Percentiles rank a stretch among this genome's conserved stretches.
phyloP scores from a whole-genome alignment of 1,140 invertebrate genomes.

The Conus ventricosus region DNA sequence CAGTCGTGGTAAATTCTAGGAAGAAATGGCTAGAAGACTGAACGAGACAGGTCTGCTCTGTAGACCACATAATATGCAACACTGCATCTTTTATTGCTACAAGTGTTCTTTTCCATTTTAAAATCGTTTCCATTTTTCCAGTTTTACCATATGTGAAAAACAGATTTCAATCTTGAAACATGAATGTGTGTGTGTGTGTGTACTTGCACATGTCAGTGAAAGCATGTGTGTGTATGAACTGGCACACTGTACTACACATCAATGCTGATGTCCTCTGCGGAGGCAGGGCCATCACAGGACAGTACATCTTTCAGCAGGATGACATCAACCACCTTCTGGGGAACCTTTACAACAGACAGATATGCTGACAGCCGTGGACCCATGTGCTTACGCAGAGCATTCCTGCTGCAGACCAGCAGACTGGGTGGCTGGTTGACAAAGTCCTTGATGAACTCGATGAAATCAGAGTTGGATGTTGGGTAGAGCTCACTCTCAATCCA shows the following conservation, averaged over 20 bases:
- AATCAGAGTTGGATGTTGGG: constrained; percentile 26
- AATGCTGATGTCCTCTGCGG: not conserved
- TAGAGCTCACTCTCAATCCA: constrained; percentile 40
- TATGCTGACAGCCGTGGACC: constrained; percentile 12
- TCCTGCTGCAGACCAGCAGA: constrained; percentile 37
- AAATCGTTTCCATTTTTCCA: no score
- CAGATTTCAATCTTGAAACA: no score
- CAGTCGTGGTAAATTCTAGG: no score
- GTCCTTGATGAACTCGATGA: constrained; percentile 36
- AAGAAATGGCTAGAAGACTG: no score
- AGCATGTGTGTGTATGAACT: no score
- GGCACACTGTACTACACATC: not conserved
- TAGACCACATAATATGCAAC: no score
- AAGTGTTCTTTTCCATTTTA: no score
- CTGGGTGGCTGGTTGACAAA: constrained; percentile 27
- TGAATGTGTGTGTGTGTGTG: no score
- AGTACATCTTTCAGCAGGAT: constrained; percentile 17
- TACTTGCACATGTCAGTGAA: no score
- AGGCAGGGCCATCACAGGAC: constrained; percentile 5
- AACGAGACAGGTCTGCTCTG: no score
- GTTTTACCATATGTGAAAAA: no score
- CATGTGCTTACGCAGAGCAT: constrained; percentile 26
- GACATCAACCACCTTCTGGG: constrained; percentile 22
- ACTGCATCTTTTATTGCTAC: no score
- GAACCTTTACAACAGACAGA: not conserved